These are phyloP conservation scores for Zelleria hepariella DNA, from an alignment of 2,888 invertebrate genomes.

Conservation along the genomic window DNA sequence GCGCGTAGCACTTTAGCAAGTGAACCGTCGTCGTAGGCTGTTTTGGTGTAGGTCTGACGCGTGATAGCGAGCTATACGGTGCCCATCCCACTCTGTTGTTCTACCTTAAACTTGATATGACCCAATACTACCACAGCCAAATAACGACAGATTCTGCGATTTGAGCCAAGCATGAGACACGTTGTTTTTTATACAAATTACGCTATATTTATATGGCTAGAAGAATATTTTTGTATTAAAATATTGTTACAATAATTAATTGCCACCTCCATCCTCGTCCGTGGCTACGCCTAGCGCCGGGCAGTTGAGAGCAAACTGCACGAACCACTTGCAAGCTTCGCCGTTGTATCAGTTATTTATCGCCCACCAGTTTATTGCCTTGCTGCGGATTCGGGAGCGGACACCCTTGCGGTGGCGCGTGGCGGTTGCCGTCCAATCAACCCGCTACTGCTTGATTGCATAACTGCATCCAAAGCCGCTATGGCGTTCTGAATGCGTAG, in stretches of 20 bases:
- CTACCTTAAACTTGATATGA: too few species aligned
- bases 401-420: slow-evolving; percentile 14
- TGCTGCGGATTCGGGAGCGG: slow-evolving; percentile 27
- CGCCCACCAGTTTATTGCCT: slow-evolving; percentile 28
- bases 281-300: background rate
- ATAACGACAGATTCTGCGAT: too few species aligned
- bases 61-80: too few species aligned
- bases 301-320: slow-evolving; percentile 23
- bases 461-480: too few species aligned
- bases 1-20: background rate
- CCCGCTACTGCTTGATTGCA: slow-evolving; percentile 16
- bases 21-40: too few species aligned
- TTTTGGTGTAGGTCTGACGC: too few species aligned
- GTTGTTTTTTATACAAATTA: too few species aligned
- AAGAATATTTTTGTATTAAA: background rate
- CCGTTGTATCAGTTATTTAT: slow-evolving; percentile 45
- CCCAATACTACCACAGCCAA: too few species aligned
- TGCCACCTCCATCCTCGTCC: background rate
- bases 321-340: slow-evolving; percentile 28
- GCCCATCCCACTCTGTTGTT: too few species aligned
- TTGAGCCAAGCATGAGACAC: too few species aligned
- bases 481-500: too few species aligned
- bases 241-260: background rate
- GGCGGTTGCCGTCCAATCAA: slow-evolving; percentile 17
- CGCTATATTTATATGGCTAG: too few species aligned